A percentile compares a stretch with the other conserved stretches of the same genome.
Conservation (phyloP, 1,140 invertebrate species). For the Cherax quadricarinatus region DNA sequence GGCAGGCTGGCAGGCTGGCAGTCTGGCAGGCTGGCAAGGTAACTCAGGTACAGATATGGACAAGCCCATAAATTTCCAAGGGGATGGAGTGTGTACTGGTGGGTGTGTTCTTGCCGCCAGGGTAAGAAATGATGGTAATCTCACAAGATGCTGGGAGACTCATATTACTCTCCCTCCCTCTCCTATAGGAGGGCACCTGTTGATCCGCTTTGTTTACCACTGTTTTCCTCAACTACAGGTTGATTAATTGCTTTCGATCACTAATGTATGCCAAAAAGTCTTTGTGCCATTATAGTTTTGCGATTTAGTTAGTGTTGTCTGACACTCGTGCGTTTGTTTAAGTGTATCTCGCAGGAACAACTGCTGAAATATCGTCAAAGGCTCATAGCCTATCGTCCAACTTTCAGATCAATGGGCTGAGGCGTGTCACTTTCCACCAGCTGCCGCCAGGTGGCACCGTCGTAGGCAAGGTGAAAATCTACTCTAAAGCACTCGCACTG, state of each 20-base stretch:
- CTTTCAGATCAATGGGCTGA: constrained; percentile 43
- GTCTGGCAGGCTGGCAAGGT: too few relatives aligned
- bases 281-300: not conserved
- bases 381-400: constrained; percentile 26
- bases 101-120: too few relatives aligned
- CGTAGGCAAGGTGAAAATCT: not conserved
- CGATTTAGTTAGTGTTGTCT: not conserved
- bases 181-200: constrained; percentile 19
- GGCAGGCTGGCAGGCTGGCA: too few relatives aligned
- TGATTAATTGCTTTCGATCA: not conserved
- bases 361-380: not conserved
- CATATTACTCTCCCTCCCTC: not conserved
- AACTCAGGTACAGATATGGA: too few relatives aligned
- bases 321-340: not conserved
- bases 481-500: not conserved
- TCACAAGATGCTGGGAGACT: not conserved
- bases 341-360: not conserved
- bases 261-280: not conserved
- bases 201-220: constrained; percentile 10
- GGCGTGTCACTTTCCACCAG: constrained; percentile 31
- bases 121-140: not conserved
- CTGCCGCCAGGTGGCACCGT: constrained; percentile 13
- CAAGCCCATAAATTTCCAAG: too few relatives aligned
- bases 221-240: not conserved
- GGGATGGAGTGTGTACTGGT: not conserved